A percentile compares a stretch with the other conserved stretches of the same genome.
Evolutionary conservation across 2,888 invertebrate species (phyloP).

Genomic region (Chrysina gloriosa): DNA sequence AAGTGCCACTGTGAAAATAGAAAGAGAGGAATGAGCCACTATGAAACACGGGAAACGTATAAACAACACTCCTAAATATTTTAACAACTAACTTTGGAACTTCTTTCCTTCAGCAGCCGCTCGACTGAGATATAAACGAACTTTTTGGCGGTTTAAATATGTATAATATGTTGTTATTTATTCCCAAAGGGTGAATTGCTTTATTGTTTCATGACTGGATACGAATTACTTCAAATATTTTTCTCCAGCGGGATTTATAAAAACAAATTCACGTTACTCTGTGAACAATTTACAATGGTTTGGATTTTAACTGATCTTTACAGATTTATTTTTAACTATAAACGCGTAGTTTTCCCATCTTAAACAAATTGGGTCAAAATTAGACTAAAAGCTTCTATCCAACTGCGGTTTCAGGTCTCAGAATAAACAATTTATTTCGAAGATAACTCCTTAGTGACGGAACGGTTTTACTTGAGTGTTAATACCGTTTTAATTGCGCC

Average conservation of each 20-base stretch:
- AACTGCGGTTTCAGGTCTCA: no score
- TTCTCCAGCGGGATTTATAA: no score
- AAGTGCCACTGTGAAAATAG: conserved; percentile 10
- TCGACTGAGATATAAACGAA: conserved; percentile 23
- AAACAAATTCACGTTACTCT: neutral
- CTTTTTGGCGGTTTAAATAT: conserved; percentile 8
- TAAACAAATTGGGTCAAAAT: no score
- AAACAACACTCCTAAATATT: conserved; percentile 29
- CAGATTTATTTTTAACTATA: no score
- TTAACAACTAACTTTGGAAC: conserved; percentile 17
- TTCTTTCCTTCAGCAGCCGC: neutral
- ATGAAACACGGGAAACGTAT: conserved; percentile 21
- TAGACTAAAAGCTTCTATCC: no score
- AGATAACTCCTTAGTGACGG: neutral
- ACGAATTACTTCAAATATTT: no score
- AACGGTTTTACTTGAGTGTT: neutral
- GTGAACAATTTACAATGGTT: no score
- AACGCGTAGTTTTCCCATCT: no score
- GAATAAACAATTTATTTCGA: neutral
- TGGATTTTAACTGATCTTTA: no score
- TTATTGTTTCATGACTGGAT: conserved; percentile 6
- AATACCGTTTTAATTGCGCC: conserved; percentile 23
- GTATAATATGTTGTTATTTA: conserved; percentile 17
- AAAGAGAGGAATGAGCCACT: neutral
- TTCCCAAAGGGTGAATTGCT: neutral